A percentile compares a stretch with the other conserved stretches of the same genome.
These are phyloP conservation scores for Leucophenga maculata DNA, from an alignment of 2,888 invertebrate genomes.

Conservation along the genomic window DNA sequence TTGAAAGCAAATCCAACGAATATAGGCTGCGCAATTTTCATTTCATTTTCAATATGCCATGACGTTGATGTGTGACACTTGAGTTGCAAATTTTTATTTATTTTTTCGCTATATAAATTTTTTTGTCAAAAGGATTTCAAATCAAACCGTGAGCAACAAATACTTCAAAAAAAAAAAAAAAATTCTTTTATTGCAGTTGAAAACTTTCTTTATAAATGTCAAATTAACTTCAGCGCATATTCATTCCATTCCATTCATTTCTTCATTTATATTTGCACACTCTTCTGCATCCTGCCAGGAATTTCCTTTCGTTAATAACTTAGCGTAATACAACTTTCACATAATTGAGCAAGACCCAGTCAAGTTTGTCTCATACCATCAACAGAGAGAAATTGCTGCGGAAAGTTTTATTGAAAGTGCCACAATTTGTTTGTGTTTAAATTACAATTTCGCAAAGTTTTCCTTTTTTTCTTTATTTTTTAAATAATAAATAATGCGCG, in stretches of 20 bases:
- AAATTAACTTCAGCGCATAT: conserved; percentile 27
- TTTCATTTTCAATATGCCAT: not conserved
- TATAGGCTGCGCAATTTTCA: conserved; percentile 21
- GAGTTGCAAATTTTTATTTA: not conserved
- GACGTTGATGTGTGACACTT: conserved; percentile 20
- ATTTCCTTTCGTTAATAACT: conserved; percentile 15
- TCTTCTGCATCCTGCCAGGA: not conserved
- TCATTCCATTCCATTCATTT: not conserved
- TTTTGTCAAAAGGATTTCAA: too few relatives aligned
- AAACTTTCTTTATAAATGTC: conserved; percentile 39
- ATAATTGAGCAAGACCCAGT: conserved; percentile 11
- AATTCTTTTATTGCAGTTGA: too few relatives aligned
- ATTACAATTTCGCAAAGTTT: conserved; percentile 60
- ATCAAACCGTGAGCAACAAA: too few relatives aligned
- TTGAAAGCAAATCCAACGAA: not conserved
- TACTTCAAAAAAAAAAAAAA: too few relatives aligned
- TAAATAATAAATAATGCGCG: too few relatives aligned
- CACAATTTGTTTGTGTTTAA: conserved; percentile 66
- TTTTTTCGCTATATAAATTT: too few relatives aligned
- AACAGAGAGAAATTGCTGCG: conserved; percentile 9
- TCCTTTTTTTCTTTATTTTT: not conserved
- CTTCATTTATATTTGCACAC: conserved; percentile 7
- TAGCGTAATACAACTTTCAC: conserved; percentile 3
- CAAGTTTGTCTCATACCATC: not conserved
- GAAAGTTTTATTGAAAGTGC: conserved; percentile 65